Base-by-base conservation (phyloP, 1,140 invertebrate genomes). In the Armadillidium nasatum region DNA sequence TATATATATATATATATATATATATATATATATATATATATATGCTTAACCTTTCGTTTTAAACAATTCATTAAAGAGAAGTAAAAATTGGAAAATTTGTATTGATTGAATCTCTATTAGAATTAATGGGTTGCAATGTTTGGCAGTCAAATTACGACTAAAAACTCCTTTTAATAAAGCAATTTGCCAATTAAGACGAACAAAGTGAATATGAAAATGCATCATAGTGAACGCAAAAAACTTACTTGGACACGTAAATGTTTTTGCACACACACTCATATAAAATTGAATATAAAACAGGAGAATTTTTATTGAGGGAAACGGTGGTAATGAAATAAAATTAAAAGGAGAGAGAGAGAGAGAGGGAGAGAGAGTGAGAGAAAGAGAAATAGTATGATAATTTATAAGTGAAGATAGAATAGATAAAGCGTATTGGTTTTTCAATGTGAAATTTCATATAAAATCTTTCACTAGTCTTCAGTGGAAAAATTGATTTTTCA, bases 1-100 rank as follows among this genome's bases (percentile, higher is more conserved):
- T 50, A 50, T 50, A 50, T 50, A 50, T 50, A 50, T 50, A 50
- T 50, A 50, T 50, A 50, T 50, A 50, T 50, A 50, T 50, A 50
- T 50, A 50, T 50, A 50, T 50, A 50, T 15, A 50, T 15, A 50
- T 15, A 50, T 15, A 50, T 15, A 10, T 10, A 50, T 15, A 10
- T 10, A 10, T 50, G 46, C 15, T 50, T 10, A 50, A 50, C 46
- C n/a, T 50, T n/a, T 15, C 15, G 46, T 50, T 50, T 15, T 50
- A 15, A 50, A 15, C 46, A 50, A 50, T 50, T 50, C 9, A 9
- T 10, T 50, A 50, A 50, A 50, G 9, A 15, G 15, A 15, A 15
- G 46, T 50, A 50, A 50, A 10, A n/a, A n/a, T n/a, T n/a, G n/a
- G n/a, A n/a, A 50, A 50, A 50, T 50, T 50, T 9, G 46, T 15